A percentile compares a stretch with the other conserved stretches of the same genome.
These are phyloP conservation scores for Platyrinchus mystaceus DNA, from an alignment of 2,797 vertebrate species.

Conservation along the genomic window DNA sequence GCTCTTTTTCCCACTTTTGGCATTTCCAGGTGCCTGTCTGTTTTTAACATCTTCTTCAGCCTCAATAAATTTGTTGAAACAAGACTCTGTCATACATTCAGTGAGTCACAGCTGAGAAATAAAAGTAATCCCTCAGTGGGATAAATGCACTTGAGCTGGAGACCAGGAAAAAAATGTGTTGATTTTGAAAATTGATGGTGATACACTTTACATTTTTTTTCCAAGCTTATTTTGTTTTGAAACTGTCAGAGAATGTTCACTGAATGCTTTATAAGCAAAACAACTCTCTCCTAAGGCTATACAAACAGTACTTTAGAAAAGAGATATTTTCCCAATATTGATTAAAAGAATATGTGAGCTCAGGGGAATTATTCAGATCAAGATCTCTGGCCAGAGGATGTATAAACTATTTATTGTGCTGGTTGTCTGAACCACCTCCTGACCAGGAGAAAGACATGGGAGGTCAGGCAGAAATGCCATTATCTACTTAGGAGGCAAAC, in stretches of 20 bases:
- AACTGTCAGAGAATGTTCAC: not conserved
- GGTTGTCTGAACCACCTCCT: not conserved
- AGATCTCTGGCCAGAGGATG: not conserved
- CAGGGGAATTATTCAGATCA: not conserved
- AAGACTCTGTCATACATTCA: conserved; percentile 43
- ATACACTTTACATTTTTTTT: not conserved
- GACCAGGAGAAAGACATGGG: not conserved
- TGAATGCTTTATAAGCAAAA: conserved; percentile 10
- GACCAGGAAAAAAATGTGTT: not conserved
- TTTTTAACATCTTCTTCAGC: conserved; percentile 59
- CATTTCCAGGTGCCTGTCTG: conserved; percentile 45
- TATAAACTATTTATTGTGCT: not conserved
- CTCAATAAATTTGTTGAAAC: conserved; percentile 42
- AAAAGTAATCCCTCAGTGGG: conserved; percentile 22
- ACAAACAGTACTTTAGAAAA: not conserved
- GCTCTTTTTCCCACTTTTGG: not conserved
- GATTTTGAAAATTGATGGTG: conserved; percentile 10
- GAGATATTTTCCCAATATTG: not conserved
- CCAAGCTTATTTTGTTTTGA: not conserved
- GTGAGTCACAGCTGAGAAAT: conserved; percentile 37
- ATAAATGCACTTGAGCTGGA: not conserved
- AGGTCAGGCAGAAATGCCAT: not conserved
- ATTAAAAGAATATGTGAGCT: not conserved
- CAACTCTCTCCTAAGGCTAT: not conserved
- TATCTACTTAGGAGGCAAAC: not conserved